Percentiles rank a stretch among this genome's conserved stretches.
phyloP scores from a whole-genome alignment of 2,113 vertebrate species.

The Corapipo altera region DNA sequence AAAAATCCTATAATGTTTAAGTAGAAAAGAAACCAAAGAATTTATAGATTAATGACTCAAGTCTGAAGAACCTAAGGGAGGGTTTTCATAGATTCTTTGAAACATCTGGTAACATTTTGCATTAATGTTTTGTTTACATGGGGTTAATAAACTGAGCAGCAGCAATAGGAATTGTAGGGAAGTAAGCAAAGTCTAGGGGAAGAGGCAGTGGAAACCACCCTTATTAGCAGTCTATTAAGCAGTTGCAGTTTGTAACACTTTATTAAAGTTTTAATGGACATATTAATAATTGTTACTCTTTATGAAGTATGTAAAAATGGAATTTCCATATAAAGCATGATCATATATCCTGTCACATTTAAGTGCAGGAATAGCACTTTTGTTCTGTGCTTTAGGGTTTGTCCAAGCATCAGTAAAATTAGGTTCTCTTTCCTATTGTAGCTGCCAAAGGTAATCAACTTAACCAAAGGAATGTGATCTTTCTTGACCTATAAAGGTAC shows the following conservation, averaged over 20 bases:
- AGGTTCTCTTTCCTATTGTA: background rate
- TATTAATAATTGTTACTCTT: constrained; percentile 1
- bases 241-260: background rate
- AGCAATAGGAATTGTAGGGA: background rate
- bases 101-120: constrained; percentile 62
- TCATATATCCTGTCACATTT: background rate
- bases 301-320: background rate
- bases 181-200: background rate
- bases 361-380: background rate
- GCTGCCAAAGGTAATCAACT: background rate
- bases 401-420: background rate
- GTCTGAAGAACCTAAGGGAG: constrained; percentile 16
- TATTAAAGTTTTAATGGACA: background rate
- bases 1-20: constrained; percentile 34
- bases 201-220: background rate
- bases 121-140: constrained; percentile 53
- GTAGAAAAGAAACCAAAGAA: constrained; percentile 37
- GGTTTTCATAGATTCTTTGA: constrained; percentile 33
- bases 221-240: background rate
- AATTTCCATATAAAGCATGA: background rate
- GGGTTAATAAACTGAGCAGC: constrained; percentile 44
- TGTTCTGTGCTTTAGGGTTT: background rate
- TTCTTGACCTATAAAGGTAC: background rate
- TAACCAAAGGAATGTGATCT: background rate
- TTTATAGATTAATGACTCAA: constrained; percentile 36